Conservation (phyloP, 53 echinoderm and acorn worm genomes). For the Actinopyga echinites region DNA sequence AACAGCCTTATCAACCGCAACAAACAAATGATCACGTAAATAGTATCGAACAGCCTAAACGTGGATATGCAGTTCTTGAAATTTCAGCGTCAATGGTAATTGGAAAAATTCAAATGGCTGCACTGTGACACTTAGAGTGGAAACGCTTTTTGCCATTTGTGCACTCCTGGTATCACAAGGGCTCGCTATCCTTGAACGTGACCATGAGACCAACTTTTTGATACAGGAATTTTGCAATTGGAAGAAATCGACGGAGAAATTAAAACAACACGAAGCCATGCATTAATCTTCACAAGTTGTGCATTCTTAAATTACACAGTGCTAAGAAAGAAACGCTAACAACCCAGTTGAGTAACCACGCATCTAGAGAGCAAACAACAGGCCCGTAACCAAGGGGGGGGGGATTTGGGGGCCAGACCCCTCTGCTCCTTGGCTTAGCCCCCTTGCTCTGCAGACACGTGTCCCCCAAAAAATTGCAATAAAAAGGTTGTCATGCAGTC, state of each 20-base stretch:
- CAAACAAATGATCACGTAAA: constrained; percentile 15
- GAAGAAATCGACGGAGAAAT: no score
- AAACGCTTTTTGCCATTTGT: constrained; percentile 2
- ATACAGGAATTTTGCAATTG: constrained; percentile 33
- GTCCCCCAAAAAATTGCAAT: no score
- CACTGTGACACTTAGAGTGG: constrained; percentile 6
- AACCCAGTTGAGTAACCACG: constrained; percentile 20
- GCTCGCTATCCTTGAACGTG: neutral
- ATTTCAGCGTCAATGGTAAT: constrained; percentile 18
- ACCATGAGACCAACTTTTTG: constrained; percentile 28
- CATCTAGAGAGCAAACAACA: no score
- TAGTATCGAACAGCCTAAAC: constrained; percentile 2
- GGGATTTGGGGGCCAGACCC: no score
- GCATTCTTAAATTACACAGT: no score
- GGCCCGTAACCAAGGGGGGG: no score
- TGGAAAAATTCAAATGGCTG: constrained; percentile 7
- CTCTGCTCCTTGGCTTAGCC: no score
- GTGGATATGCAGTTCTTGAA: constrained; percentile 11
- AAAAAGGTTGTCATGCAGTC: no score
- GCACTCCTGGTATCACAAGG: constrained; percentile 2
- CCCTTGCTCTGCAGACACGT: no score
- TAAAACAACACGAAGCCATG: constrained; percentile 25
- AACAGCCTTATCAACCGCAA: constrained; percentile 6
- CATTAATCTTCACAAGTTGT: constrained; percentile 14
- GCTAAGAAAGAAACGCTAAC: constrained; percentile 7